These are phyloP conservation scores for Athalia circularis DNA, from an alignment of 2,888 invertebrate genomes.

Conservation along the genomic window DNA sequence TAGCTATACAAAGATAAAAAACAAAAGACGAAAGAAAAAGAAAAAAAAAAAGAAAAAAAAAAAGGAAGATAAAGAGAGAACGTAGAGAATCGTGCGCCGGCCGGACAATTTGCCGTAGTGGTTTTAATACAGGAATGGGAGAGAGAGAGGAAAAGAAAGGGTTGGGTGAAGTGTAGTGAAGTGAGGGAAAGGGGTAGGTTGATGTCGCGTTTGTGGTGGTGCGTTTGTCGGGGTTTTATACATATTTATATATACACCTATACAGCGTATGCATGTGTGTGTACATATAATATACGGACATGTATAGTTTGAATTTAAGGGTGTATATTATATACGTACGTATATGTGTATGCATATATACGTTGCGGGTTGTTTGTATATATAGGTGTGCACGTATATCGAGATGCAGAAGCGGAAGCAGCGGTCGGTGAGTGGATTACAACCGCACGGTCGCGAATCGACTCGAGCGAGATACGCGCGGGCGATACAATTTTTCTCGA, in stretches of 20 bases:
- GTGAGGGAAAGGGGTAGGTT: background rate
- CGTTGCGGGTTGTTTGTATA: background rate
- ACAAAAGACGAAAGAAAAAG: too few species aligned
- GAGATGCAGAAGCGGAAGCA: conserved; percentile 11
- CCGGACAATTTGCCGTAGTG: conserved; percentile 43
- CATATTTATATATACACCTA: too few species aligned
- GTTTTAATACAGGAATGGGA: conserved; percentile 31
- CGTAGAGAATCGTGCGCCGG: background rate
- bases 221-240: too few species aligned
- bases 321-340: too few species aligned
- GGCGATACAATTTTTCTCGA: too few species aligned
- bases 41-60: background rate
- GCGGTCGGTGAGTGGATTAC: conserved; percentile 43
- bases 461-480: conserved; percentile 17
- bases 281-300: too few species aligned
- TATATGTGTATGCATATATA: too few species aligned
- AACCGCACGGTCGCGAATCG: conserved; percentile 39
- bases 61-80: background rate
- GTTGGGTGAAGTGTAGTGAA: background rate
- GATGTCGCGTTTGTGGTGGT: background rate
- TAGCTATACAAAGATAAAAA: too few species aligned
- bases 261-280: too few species aligned
- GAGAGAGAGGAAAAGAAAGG: background rate
- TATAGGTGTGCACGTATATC: background rate
- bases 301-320: too few species aligned